Base-by-base conservation (phyloP, 2,113 vertebrate species). In the Suncus etruscus region DNA sequence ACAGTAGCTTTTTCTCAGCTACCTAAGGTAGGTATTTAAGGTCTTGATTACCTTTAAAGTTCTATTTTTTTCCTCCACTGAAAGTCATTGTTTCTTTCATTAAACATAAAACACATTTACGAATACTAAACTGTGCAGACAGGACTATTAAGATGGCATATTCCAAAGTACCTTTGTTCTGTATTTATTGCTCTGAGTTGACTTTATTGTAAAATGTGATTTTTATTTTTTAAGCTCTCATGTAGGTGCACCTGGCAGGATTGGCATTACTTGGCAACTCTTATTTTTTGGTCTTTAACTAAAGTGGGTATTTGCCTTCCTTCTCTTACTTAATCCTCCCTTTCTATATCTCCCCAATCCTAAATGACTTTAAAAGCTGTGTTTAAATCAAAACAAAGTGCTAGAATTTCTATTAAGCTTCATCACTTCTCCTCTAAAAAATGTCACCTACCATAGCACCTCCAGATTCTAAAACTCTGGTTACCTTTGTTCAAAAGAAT, bases 1-100 rank as follows among this genome's bases (percentile, higher is more conserved):
- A 96, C 89, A 94, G 96, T 97, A 96, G 97, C 97, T 97, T 98
- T 96, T 97, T 95, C 96, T 96, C 93, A 95, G 97, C 95, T 97
- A 96, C 97, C 97, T 95, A 97, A 97, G 97, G 96, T 97, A 95
- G 47, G 97, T 94, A 97, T 97, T 96, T 96, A 96, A 97, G 97
- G 95, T 94, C 97, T 96, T 97, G 97, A 98, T 98, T 98, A 98
- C 97, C 95, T 97, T 97, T 97, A 95, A 97, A 97, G 96, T 97
- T 97, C 97, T 98, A 97, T 96, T 97, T 98, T 97, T 97, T 96
- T 94, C 95, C 95, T 97, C 95, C 94, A 96, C 94, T 96, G 86
- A 97, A 97, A 97, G 91, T 97, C 96, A 97, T 90, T 97, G 97
- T 97, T 98, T 97, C 96, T 91, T 98, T 97, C 96, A 97, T 97